Evolutionary conservation across 2,113 vertebrate genomes (phyloP), one percentile per base, ranked within the genome.

Genomic region (Catharus minimus): DNA sequence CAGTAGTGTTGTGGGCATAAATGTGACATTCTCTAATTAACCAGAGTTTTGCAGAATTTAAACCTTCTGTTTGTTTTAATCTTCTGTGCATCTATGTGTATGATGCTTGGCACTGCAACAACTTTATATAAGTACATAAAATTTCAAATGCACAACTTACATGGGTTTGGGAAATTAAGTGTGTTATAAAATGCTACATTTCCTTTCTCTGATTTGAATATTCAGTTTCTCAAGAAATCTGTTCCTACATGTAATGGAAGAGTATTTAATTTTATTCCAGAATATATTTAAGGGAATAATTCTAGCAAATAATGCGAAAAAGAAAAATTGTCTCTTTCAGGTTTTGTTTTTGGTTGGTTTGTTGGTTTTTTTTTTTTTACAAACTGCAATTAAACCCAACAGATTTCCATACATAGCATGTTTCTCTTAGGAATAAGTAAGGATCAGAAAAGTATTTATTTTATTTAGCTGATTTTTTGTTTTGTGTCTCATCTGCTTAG

Each of bases 401-500:
- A 60, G 53, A 88, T 72, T 60, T 77, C 20, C 32, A 46, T 73
- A 14, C 9, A 18, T 32, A 36, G 17, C 56, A 26, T 64, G 19
- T 58, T 82, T 91, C 11, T 86, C 5, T 64, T 74, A 68, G 75
- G 60, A 53, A n/a, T 62, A 76, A 90, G 7, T 32, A 56, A 81
- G 61, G 41, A 77, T 96, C 46, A 50, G 41, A 92, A 85, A 82
- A 64, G 9, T 43, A 77, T 55, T 95, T 88, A 50, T 89, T 84
- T 47, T 57, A 38, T 80, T 8, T 66, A 36, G 69, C 10, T 74
- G 60, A 64, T 65, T 88, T 76, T 81, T 64, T 80, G 69, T 92
- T 94, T 96, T 82, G 33, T 85, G 68, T 85, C 49, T 87, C 52
- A 90, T 93, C 82, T 71, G 86, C 58, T 96, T 24, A 67, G 28